Percentiles rank a stretch among this genome's conserved stretches.
phyloP scores from a whole-genome alignment of 2,797 vertebrate species.

The Psittacula derbiana region DNA sequence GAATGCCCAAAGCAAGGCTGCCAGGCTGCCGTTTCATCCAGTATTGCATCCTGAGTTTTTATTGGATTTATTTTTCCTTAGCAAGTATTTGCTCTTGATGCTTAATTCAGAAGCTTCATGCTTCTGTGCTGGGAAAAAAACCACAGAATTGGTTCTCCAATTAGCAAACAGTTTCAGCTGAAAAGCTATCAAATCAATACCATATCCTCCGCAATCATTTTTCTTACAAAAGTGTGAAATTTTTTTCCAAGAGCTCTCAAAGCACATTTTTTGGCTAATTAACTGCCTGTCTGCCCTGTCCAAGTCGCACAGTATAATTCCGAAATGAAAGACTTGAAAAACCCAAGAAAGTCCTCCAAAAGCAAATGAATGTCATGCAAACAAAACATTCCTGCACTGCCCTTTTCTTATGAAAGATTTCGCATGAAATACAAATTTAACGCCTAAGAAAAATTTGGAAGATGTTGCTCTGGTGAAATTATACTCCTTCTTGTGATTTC shows the following conservation, averaged over 20 bases:
- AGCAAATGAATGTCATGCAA: background rate
- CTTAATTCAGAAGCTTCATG: constrained; percentile 27
- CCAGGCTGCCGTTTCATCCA: background rate
- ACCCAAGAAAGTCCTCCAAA: background rate
- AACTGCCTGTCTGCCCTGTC: constrained; percentile 29
- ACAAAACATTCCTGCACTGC: background rate
- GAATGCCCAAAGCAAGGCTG: background rate
- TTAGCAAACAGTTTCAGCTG: constrained; percentile 52
- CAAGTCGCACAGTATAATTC: constrained; percentile 41
- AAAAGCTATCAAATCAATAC: constrained; percentile 59
- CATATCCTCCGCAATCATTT: constrained; percentile 48
- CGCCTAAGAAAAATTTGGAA: background rate
- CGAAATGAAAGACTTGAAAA: constrained; percentile 30
- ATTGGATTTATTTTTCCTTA: constrained; percentile 18
- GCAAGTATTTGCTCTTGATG: constrained; percentile 7
- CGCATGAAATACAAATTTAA: background rate
- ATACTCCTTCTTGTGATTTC: background rate
- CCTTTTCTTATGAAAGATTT: background rate
- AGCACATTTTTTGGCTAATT: constrained; percentile 50
- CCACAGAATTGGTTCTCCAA: constrained; percentile 27
- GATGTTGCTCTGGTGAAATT: background rate
- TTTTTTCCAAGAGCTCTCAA: background rate
- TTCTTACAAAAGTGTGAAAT: background rate
- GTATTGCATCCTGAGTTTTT: background rate
- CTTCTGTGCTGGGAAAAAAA: constrained; percentile 37